A percentile compares a stretch with the other conserved stretches of the same genome.
Conservation (phyloP, 2,888 invertebrate species). For the Pseudolycoriella hygida region DNA sequence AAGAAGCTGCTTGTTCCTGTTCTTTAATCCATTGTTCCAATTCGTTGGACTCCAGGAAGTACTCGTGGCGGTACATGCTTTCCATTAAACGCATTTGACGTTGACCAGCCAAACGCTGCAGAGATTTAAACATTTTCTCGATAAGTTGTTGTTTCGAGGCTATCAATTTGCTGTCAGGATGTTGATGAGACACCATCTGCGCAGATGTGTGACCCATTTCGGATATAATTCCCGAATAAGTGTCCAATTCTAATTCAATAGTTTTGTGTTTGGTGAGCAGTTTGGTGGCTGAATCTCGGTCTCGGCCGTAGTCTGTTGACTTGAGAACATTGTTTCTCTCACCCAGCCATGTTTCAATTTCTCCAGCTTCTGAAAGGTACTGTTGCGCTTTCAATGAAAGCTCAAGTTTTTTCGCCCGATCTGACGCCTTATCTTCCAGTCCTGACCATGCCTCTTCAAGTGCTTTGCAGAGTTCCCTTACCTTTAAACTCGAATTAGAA, state of each 20-base stretch:
- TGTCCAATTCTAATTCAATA: constrained; percentile 75
- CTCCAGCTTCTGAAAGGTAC: constrained; percentile 77
- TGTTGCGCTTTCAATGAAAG: constrained; percentile 79
- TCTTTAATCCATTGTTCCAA: constrained; percentile 86
- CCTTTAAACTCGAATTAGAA: constrained; percentile 26
- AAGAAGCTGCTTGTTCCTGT: constrained; percentile 71
- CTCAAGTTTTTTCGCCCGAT: constrained; percentile 61
- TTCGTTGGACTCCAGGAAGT: constrained; percentile 76
- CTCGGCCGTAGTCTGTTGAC: constrained; percentile 75
- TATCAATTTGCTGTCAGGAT: constrained; percentile 71
- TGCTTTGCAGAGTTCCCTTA: constrained; percentile 54
- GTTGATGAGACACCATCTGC: constrained; percentile 60
- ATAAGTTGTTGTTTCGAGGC: constrained; percentile 56
- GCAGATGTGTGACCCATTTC: constrained; percentile 84
- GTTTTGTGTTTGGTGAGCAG: constrained; percentile 91
- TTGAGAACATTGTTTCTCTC: constrained; percentile 69
- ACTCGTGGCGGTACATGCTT: constrained; percentile 79
- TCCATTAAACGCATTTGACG: constrained; percentile 78
- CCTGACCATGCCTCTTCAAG: constrained; percentile 57
- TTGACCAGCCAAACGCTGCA: constrained; percentile 63
- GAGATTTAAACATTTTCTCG: constrained; percentile 56
- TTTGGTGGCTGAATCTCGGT: constrained; percentile 81
- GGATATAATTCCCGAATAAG: constrained; percentile 76
- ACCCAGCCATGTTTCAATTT: constrained; percentile 83
- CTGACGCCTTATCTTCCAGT: constrained; percentile 48